A percentile compares a stretch with the other conserved stretches of the same genome.
phyloP scores from a whole-genome alignment of 2,113 vertebrate genomes.

The Coturnix japonica region DNA sequence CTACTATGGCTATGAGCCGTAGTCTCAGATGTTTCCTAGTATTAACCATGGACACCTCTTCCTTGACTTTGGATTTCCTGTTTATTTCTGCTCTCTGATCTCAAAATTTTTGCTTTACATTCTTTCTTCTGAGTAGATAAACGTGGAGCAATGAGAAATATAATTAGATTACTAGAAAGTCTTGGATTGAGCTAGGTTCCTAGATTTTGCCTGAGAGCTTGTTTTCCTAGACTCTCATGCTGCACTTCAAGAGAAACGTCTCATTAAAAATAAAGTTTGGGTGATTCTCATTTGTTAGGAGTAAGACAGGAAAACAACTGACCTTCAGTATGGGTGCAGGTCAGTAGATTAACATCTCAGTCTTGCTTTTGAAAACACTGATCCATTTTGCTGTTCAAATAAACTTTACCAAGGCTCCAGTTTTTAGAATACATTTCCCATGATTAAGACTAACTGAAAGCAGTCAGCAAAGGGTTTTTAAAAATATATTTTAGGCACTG shows the following conservation, averaged over 20 bases:
- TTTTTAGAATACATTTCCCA: not conserved
- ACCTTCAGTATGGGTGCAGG: slow-evolving; percentile 43
- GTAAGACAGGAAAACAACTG: slow-evolving; percentile 24
- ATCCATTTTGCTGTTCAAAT: slow-evolving; percentile 28
- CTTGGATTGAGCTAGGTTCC: not conserved
- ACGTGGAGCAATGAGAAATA: slow-evolving; percentile 17
- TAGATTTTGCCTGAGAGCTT: not conserved
- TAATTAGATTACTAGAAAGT: slow-evolving; percentile 29
- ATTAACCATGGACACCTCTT: slow-evolving; percentile 25
- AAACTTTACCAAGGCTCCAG: slow-evolving; percentile 35
- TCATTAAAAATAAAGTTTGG: slow-evolving; percentile 56
- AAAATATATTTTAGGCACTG: not conserved
- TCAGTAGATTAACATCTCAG: slow-evolving; percentile 20
- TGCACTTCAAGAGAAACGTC: not conserved
- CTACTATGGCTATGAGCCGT: slow-evolving; percentile 23
- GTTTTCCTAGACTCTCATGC: not conserved
- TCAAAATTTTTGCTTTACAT: not conserved
- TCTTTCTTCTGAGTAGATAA: not conserved
- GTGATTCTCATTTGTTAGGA: slow-evolving; percentile 20
- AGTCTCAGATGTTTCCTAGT: not conserved
- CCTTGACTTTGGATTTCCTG: slow-evolving; percentile 19
- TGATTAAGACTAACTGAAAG: slow-evolving; percentile 33
- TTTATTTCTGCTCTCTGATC: not conserved
- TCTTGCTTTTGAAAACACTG: slow-evolving; percentile 18
- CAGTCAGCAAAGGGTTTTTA: slow-evolving; percentile 19